Evolutionary conservation across 2,797 vertebrate genomes (phyloP).

Genomic region (Gobio occitaniae): DNA sequence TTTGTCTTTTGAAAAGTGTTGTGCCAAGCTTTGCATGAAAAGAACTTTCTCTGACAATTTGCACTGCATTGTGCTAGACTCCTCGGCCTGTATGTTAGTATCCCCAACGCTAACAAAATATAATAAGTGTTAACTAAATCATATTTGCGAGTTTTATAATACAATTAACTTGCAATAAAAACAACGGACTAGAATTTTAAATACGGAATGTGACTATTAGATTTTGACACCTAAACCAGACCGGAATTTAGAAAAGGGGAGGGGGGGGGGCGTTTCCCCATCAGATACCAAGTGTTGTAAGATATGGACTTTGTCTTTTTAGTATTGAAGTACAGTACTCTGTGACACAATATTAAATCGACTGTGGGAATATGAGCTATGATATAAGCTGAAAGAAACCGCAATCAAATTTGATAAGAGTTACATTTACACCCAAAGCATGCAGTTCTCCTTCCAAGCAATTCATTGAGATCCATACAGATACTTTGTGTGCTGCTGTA

Average conservation of each 20-base stretch:
- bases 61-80: not conserved
- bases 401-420: slow-evolving; percentile 49
- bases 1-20: slow-evolving; percentile 3
- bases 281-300: not conserved
- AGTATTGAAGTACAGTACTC: slow-evolving; percentile 9
- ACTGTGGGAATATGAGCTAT: slow-evolving; percentile 7
- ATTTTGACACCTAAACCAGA: slow-evolving; percentile 18
- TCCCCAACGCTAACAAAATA: not conserved
- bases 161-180: slow-evolving; percentile 24
- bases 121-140: not conserved
- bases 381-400: not conserved
- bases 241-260: not conserved
- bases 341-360: not conserved
- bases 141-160: slow-evolving; percentile 1
- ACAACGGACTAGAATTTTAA: slow-evolving; percentile 5
- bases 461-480: not conserved
- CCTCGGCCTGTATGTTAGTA: not conserved
- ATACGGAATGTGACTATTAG: not conserved
- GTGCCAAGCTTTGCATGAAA: slow-evolving; percentile 3
- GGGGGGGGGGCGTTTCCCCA: not conserved
- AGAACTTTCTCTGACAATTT: slow-evolving; percentile 6
- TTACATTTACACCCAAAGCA: slow-evolving; percentile 58
- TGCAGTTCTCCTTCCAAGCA: slow-evolving; percentile 29
- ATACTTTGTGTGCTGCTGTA: not conserved
- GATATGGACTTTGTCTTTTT: slow-evolving; percentile 24